phyloP scores from a whole-genome alignment of 2,113 vertebrate genomes.

The Sylvia atricapilla region DNA sequence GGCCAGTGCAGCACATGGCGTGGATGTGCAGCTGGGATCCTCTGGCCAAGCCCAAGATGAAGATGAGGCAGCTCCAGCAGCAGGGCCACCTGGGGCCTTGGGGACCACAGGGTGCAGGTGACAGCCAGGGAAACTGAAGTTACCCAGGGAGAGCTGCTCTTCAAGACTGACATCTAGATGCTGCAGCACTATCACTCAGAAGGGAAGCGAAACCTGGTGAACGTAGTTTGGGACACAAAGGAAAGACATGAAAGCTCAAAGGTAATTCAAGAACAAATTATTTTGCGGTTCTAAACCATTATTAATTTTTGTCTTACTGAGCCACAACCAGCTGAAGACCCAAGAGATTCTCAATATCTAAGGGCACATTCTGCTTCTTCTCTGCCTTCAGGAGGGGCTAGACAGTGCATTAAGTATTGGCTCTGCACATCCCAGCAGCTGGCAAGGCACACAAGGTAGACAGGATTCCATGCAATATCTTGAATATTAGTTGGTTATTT shows the following conservation, averaged over 20 bases:
- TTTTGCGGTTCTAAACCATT: not conserved
- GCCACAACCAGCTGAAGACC: not conserved
- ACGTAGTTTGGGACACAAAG: constrained; percentile 1
- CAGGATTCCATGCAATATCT: not conserved
- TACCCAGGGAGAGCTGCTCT: not conserved
- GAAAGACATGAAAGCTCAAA: not conserved
- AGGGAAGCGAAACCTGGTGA: constrained; percentile 24
- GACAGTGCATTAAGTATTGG: not conserved
- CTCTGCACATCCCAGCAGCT: not conserved
- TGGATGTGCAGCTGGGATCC: accelerated
- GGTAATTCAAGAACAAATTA: not conserved
- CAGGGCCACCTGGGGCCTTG: not conserved
- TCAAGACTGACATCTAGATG: not conserved
- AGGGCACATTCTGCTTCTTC: not conserved
- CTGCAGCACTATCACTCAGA: not conserved
- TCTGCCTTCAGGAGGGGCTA: not conserved
- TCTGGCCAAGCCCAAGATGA: not conserved
- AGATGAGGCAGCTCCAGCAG: not conserved
- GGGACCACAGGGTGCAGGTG: not conserved
- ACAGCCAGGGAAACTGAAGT: not conserved
- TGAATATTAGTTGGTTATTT: not conserved
- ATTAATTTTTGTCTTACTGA: not conserved
- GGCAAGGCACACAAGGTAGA: not conserved
- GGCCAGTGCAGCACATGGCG: accelerated
- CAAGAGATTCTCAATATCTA: not conserved